Evolutionary conservation across 23 tunicate genomes (phyloP).

Genomic region (Diplosoma virens): DNA sequence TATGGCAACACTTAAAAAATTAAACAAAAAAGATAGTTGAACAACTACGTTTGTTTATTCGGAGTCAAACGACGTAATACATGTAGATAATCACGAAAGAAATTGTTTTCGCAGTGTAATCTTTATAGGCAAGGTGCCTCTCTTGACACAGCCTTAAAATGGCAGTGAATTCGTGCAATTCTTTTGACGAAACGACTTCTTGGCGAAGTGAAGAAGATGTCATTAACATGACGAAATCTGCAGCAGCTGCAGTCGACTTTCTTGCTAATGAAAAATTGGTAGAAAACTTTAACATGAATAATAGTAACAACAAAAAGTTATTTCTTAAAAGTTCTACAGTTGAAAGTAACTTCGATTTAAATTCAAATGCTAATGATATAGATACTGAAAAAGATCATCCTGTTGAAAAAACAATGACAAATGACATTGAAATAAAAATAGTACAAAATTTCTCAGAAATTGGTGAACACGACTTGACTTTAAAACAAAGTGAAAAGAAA

Average conservation of each 20-base stretch:
- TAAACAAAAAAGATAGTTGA: too few species aligned
- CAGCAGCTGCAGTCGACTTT: constrained; percentile 43
- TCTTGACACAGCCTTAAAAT: constrained; percentile 70
- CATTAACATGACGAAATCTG: constrained; percentile 32
- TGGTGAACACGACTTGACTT: background rate
- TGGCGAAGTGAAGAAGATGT: constrained; percentile 43
- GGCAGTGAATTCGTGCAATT: constrained; percentile 74
- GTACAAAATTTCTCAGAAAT: too few species aligned
- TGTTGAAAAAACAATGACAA: background rate
- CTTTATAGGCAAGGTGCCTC: too few species aligned
- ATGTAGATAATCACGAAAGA: too few species aligned
- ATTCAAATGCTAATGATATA: background rate
- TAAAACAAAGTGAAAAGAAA: background rate
- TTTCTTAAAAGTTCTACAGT: too few species aligned
- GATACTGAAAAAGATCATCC: background rate
- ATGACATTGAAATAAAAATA: too few species aligned
- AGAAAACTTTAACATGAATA: constrained; percentile 31
- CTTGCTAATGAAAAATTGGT: constrained; percentile 25
- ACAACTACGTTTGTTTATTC: too few species aligned
- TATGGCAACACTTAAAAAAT: too few species aligned
- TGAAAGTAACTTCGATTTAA: background rate
- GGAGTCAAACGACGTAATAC: too few species aligned
- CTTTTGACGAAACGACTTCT: constrained; percentile 56
- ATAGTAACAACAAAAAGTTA: background rate
- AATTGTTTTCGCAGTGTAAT: too few species aligned